Base-by-base conservation (phyloP, 2,113 vertebrate genomes). In the Amblyopsis rosae region DNA sequence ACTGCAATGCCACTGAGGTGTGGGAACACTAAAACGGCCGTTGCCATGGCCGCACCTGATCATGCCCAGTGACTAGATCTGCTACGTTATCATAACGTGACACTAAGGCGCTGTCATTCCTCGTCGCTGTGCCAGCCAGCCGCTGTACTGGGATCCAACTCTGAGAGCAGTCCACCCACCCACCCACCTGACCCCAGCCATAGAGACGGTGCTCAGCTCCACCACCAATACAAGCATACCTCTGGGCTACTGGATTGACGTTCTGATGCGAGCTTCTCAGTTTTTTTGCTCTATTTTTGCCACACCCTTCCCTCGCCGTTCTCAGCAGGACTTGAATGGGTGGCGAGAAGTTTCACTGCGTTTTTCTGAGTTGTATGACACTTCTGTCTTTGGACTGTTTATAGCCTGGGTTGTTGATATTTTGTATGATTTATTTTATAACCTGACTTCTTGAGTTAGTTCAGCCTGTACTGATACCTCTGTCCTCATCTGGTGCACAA, bases 51-150 rank as follows among this genome's bases (percentile, higher is more conserved):
- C 35, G 72, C 33, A 74, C 77, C 77, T 67, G 48, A 79, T 72
- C 70, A 70, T 72, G 64, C 84, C 77, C 73, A 72, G 62, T 71
- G 67, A 80, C 72, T 72, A 2, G 26, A 68, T 82, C 74, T 75
- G 80, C 84, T 76, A 75, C 59, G 81, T 88, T 83, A 88, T 87
- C 83, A 32, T 3, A 73, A 84, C 87, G 83, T 82, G 88, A 88
- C 88, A 87, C 86, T 73, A 84, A 81, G 82, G 87, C 78, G 70
- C 86, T 85, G 83, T 88, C 79, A 83, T 85, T 85, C 83, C 82
- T 86, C 86, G 85, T 88, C 87, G 88, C 88, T 90, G 88, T 88
- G 86, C 87, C 85, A 82, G 90, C 86, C 81, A 78, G 86, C 90
- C 76, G 65, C 86, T 79, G 75, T 75, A 86, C 80, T 82, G 82